phyloP scores from a whole-genome alignment of 2,888 invertebrate species.

The Apoderus coryli region DNA sequence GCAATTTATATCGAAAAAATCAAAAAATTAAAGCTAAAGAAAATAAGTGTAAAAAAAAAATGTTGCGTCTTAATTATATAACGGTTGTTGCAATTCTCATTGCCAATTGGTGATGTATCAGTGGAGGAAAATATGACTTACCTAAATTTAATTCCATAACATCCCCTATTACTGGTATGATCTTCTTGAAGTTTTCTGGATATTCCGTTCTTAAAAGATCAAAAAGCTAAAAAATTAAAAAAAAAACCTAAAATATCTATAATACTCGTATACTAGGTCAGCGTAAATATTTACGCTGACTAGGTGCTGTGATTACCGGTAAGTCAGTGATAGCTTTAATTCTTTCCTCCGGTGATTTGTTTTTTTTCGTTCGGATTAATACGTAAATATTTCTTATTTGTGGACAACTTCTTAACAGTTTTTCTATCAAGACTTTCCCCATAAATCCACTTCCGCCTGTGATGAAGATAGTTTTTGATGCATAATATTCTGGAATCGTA shows the following conservation, averaged over 20 bases:
- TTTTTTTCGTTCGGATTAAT: slow-evolving; percentile 59
- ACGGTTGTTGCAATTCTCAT: too few species aligned
- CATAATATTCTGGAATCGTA: slow-evolving; percentile 45
- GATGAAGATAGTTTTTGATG: slow-evolving; percentile 56
- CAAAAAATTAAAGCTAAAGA: too few species aligned
- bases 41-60: too few species aligned
- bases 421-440: slow-evolving; percentile 82
- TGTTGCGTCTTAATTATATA: too few species aligned
- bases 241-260: slow-evolving; percentile 1
- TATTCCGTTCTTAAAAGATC: slow-evolving; percentile 40
- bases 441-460: slow-evolving; percentile 86
- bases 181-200: slow-evolving; percentile 32
- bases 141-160: slow-evolving; percentile 16
- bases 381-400: slow-evolving; percentile 60
- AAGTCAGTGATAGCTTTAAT: slow-evolving; percentile 41
- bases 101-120: too few species aligned
- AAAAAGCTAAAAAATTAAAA: slow-evolving; percentile 37
- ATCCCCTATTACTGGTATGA: slow-evolving; percentile 16
- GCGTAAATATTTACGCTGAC: background rate
- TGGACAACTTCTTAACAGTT: slow-evolving; percentile 72
- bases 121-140: slow-evolving; percentile 13
- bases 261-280: too few species aligned
- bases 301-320: slow-evolving; percentile 32
- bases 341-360: slow-evolving; percentile 47
- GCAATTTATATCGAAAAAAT: too few species aligned